These are phyloP conservation scores for Sarcophaga peregrina DNA, from an alignment of 1,140 invertebrate genomes.

Conservation along the genomic window DNA sequence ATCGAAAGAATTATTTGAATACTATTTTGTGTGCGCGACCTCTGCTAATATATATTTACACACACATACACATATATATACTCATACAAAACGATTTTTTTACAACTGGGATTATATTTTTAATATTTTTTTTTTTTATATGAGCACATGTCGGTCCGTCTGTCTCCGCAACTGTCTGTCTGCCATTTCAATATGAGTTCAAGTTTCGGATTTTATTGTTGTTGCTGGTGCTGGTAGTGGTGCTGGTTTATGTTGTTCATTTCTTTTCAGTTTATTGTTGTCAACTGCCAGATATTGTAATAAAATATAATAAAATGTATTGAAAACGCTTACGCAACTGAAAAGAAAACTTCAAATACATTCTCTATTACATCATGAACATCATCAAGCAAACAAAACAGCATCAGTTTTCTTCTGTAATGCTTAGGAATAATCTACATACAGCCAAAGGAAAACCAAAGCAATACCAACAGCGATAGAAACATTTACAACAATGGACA, in stretches of 20 bases:
- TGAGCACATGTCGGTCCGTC: neutral
- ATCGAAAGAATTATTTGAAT: slow-evolving; percentile 8
- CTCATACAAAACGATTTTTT: neutral
- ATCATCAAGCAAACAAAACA: neutral
- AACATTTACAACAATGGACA: neutral
- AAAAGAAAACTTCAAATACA: slow-evolving; percentile 31
- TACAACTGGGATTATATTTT: neutral
- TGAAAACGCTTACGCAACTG: slow-evolving; percentile 39
- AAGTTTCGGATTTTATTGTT: neutral
- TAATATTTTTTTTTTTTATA: neutral
- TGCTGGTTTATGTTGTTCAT: neutral
- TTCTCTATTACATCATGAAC: slow-evolving; percentile 37
- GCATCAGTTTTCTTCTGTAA: neutral
- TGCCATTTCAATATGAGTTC: neutral
- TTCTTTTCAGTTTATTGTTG: slow-evolving; percentile 22
- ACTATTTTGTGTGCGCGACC: neutral
- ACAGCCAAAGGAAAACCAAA: neutral
- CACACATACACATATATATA: neutral
- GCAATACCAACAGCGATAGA: neutral
- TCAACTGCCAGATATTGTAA: slow-evolving; percentile 36
- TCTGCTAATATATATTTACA: neutral
- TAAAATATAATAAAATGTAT: slow-evolving; percentile 36
- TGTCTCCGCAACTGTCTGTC: neutral
- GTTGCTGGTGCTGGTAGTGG: neutral
- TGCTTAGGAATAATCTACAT: neutral